phyloP scores from a whole-genome alignment of 2,113 vertebrate genomes.

The Axis porcinus region DNA sequence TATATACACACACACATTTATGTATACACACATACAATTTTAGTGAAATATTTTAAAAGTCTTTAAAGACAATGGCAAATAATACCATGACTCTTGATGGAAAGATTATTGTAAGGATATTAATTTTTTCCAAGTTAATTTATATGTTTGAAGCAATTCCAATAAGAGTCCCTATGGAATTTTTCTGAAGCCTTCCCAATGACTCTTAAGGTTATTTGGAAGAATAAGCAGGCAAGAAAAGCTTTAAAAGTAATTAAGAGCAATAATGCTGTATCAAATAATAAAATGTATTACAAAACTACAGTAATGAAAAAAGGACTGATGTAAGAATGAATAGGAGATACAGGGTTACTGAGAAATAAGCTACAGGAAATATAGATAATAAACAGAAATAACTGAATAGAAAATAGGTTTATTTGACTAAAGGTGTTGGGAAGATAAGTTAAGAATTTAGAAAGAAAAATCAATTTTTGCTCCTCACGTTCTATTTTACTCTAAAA shows the following conservation, averaged over 20 bases:
- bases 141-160: background rate
- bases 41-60: background rate
- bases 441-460: conserved; percentile 12
- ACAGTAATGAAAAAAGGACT: background rate
- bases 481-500: conserved; percentile 8
- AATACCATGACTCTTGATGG: background rate
- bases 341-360: background rate
- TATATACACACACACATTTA: background rate
- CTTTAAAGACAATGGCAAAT: background rate
- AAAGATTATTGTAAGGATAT: background rate
- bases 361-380: background rate
- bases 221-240: conserved; percentile 16
- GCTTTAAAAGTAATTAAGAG: conserved; percentile 18
- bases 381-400: background rate
- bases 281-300: background rate
- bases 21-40: background rate
- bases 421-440: background rate
- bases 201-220: background rate
- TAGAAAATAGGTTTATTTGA: background rate
- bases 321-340: background rate
- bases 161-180: background rate
- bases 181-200: background rate
- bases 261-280: background rate
- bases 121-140: background rate
- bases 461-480: background rate